Evolutionary conservation across 2,888 invertebrate genomes (phyloP), one percentile per base, ranked within the genome.

Genomic region (Heliconius aoede): DNA sequence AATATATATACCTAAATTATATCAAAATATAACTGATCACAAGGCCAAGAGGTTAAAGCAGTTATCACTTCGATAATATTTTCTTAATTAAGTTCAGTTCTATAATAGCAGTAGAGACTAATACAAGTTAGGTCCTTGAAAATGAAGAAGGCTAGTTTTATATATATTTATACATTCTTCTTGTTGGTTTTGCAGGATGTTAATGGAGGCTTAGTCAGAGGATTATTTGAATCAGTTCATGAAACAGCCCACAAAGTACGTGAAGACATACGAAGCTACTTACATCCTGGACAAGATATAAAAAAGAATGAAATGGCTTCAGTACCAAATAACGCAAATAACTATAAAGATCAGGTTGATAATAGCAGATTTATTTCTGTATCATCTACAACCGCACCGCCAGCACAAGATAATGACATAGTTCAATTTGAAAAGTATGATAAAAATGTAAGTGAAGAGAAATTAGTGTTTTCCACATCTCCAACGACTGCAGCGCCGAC

Each of bases 201-300:
- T n/a, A 81, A 85, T 76, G 89, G 86, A 58, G 83, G 86, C 58
- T 68, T 86, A 15, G 71, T 87, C 0, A 81, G 81, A 46, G 80
- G 83, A 55, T 75, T 92, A 7, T 82, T 91, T 8, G 85, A 80
- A 13, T 83, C 82, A 40, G 69, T 90, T 68, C 84, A 84, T 28
- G 80, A 87, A 24, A 77, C 82, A 21, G 83, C 81, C 4, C 79
- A 85, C 36, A 85, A 86, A 76, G 81, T 84, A 13, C 83, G 80
- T 51, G 80, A 86, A 55, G 87, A 89, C 80, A 62, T 90, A 13
- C 80, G 77, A 73, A 81, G 62, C 40, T 24, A 83, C 18, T 81
- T 90, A 0, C 67, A 83, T 78, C 80, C 83, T 9, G 83, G 83
- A 58, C 72, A 78, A 58, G 74, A 77, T 64, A 73, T 74, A 28